phyloP scores from a whole-genome alignment of 2,797 vertebrate genomes.

The Sylvilagus floridanus region DNA sequence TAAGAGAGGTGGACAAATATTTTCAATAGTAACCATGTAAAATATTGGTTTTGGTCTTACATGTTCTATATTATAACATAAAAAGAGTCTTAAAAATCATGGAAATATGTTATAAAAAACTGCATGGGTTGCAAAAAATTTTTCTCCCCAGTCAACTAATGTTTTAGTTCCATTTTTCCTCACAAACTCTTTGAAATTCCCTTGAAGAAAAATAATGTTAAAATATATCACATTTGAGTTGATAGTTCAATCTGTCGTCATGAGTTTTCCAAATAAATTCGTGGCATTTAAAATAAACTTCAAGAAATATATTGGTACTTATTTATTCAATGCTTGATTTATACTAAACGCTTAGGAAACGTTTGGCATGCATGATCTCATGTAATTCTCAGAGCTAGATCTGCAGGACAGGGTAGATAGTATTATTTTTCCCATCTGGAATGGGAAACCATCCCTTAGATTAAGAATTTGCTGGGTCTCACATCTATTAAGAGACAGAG shows the following conservation, averaged over 20 bases:
- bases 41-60: not conserved
- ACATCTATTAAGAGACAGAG: not conserved
- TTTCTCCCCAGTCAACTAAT: no score
- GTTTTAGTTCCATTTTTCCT: no score
- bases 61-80: not conserved
- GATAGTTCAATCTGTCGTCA: not conserved
- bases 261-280: not conserved
- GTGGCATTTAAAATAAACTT: not conserved
- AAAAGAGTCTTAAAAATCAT: not conserved
- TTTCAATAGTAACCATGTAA: not conserved
- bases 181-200: no score
- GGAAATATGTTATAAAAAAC: not conserved
- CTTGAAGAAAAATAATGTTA: no score
- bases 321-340: constrained; percentile 10
- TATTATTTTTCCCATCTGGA: not conserved
- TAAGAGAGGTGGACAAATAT: not conserved
- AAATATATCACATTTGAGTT: not conserved
- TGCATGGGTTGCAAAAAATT: no score
- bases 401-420: not conserved
- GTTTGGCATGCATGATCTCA: not conserved
- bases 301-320: not conserved
- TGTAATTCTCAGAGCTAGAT: not conserved
- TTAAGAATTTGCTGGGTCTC: not conserved
- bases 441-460: not conserved
- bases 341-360: not conserved